Conservation (phyloP, 2,888 invertebrate genomes). For the Stenodera caucasica region DNA sequence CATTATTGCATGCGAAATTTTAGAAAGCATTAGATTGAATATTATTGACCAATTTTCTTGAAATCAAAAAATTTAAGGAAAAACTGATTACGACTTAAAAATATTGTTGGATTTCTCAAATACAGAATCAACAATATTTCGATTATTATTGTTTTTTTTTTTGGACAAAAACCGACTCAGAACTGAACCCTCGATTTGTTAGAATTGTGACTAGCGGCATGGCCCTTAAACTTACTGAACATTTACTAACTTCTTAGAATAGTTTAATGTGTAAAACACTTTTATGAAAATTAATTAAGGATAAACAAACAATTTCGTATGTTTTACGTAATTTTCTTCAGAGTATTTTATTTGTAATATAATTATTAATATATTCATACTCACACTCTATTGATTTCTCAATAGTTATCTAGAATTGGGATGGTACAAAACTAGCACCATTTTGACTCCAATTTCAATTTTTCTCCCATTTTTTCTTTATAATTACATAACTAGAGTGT, state of each 20-base stretch:
- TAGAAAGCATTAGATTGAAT: background rate
- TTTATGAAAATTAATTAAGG: constrained; percentile 18
- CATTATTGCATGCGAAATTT: background rate
- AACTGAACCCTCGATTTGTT: constrained; percentile 45
- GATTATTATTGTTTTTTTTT: background rate
- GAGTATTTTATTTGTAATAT: constrained; percentile 7
- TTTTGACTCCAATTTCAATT: too few relatives aligned
- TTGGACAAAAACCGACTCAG: constrained; percentile 15
- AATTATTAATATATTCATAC: constrained; percentile 1
- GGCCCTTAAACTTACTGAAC: constrained; percentile 47
- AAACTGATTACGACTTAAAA: background rate
- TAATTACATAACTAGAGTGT: constrained; percentile 23
- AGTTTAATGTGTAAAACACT: constrained; percentile 50
- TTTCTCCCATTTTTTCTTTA: constrained; percentile 5
- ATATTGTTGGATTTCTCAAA: background rate
- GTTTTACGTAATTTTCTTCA: constrained; percentile 37
- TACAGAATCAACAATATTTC: background rate
- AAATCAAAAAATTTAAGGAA: background rate
- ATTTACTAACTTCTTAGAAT: constrained; percentile 46
- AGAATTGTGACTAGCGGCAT: constrained; percentile 58
- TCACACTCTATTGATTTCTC: constrained; percentile 18
- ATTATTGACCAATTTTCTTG: background rate
- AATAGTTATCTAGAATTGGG: too few relatives aligned
- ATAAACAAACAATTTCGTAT: constrained; percentile 26
- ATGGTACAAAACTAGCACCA: too few relatives aligned